Evolutionary conservation across 2,888 invertebrate species (phyloP).

Genomic region (Cataglyphis livida): DNA sequence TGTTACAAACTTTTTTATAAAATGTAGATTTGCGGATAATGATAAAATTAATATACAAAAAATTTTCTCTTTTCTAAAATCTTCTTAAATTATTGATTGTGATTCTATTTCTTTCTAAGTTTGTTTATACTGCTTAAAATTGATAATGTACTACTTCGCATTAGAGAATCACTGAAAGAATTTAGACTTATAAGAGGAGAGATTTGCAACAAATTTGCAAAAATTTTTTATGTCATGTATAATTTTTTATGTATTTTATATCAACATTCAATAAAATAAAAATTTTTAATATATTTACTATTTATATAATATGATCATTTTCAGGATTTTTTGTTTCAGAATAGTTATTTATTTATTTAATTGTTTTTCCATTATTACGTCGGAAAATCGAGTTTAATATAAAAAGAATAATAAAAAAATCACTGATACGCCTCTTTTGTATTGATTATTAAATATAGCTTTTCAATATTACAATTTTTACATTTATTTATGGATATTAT

Average conservation of each 20-base stretch:
- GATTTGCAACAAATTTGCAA: neutral
- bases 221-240: neutral
- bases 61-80: conserved; percentile 4
- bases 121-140: conserved; percentile 26
- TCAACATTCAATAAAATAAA: neutral
- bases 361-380: neutral
- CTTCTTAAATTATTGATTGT: neutral
- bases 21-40: neutral
- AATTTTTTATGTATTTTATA: neutral
- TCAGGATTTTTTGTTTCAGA: neutral
- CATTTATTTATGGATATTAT: neutral
- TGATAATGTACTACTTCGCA: conserved; percentile 12
- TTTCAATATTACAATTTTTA: neutral
- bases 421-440: neutral
- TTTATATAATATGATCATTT: neutral
- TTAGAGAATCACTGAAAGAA: conserved; percentile 3
- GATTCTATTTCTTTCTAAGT: conserved; percentile 21
- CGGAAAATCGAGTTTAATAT: neutral
- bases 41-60: neutral
- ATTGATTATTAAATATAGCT: neutral
- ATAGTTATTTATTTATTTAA: neutral
- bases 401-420: neutral
- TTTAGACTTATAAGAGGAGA: conserved; percentile 4
- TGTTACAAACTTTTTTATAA: neutral
- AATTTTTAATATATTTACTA: neutral